Percentiles rank a stretch among this genome's conserved stretches.
Evolutionary conservation across 2,888 invertebrate genomes (phyloP).

Genomic region (Anagyrus pseudococci): DNA sequence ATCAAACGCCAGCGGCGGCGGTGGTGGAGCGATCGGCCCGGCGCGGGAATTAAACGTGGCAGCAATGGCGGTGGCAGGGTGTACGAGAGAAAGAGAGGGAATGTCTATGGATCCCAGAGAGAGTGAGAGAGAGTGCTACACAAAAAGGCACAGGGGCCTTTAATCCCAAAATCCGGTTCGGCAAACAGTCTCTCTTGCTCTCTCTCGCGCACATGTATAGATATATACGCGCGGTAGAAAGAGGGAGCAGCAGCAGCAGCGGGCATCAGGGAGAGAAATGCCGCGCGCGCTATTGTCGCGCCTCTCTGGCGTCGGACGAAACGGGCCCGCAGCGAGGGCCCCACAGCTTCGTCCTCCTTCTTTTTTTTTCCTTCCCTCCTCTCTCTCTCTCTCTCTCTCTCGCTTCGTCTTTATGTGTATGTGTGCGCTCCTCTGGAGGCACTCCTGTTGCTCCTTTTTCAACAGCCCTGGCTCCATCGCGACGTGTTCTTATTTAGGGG

Average conservation of each 20-base stretch:
- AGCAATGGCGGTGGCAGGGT: neutral
- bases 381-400: conserved; percentile 3
- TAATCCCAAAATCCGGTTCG: conserved; percentile 58
- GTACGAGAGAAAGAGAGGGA: conserved; percentile 4
- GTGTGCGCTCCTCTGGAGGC: conserved; percentile 2
- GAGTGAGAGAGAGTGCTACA: neutral
- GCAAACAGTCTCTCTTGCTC: conserved; percentile 17
- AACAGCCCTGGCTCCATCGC: too few relatives aligned
- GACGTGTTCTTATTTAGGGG: too few relatives aligned
- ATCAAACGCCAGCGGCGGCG: too few relatives aligned
- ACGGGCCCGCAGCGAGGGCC: conserved; percentile 34
- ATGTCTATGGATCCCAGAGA: neutral
- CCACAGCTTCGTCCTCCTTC: conserved; percentile 15
- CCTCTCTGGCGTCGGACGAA: conserved; percentile 41
- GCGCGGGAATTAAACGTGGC: too few relatives aligned
- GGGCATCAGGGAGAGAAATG: conserved; percentile 27
- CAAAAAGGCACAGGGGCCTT: conserved; percentile 27
- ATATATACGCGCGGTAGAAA: neutral
- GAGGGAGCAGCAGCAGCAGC: conserved; percentile 4
- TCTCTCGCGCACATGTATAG: neutral
- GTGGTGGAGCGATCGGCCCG: too few relatives aligned
- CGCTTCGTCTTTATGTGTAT: conserved; percentile 1
- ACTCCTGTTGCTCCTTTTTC: too few relatives aligned
- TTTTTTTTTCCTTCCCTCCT: neutral
- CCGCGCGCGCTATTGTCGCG: conserved; percentile 48